A percentile compares a stretch with the other conserved stretches of the same genome.
Evolutionary conservation across 1,140 invertebrate genomes (phyloP).

Genomic region (Trichomalopsis sarcophagae): DNA sequence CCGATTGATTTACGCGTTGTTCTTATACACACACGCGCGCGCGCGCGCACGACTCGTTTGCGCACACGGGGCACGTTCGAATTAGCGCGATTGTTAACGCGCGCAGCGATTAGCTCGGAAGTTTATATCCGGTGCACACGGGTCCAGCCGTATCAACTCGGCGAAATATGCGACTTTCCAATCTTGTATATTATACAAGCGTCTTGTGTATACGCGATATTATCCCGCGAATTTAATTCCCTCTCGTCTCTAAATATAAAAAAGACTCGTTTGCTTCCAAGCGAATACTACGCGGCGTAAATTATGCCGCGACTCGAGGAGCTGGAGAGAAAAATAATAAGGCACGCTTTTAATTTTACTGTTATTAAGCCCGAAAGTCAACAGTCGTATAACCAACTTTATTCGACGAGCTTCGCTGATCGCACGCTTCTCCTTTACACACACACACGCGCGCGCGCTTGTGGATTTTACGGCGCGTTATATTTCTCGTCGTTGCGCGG

Average conservation of each 20-base stretch:
- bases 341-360: not conserved
- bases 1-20: not conserved
- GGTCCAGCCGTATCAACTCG: too few relatives aligned
- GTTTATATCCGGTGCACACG: not conserved
- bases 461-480: too few relatives aligned
- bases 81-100: not conserved
- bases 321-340: not conserved
- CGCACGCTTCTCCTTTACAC: too few relatives aligned
- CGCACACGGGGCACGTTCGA: not conserved
- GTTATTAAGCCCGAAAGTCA: not conserved
- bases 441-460: too few relatives aligned
- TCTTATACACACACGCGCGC: too few relatives aligned
- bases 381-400: too few relatives aligned
- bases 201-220: too few relatives aligned
- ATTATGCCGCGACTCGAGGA: not conserved
- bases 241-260: not conserved
- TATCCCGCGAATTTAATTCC: not conserved
- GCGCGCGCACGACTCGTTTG: too few relatives aligned
- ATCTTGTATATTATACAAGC: too few relatives aligned
- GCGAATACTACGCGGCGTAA: not conserved
- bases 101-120: not conserved
- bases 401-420: too few relatives aligned
- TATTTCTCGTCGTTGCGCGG: too few relatives aligned
- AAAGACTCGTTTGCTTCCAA: not conserved
- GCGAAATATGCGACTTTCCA: too few relatives aligned